Base-by-base conservation (phyloP, 2,888 invertebrate genomes). In the Heliconius cydno region DNA sequence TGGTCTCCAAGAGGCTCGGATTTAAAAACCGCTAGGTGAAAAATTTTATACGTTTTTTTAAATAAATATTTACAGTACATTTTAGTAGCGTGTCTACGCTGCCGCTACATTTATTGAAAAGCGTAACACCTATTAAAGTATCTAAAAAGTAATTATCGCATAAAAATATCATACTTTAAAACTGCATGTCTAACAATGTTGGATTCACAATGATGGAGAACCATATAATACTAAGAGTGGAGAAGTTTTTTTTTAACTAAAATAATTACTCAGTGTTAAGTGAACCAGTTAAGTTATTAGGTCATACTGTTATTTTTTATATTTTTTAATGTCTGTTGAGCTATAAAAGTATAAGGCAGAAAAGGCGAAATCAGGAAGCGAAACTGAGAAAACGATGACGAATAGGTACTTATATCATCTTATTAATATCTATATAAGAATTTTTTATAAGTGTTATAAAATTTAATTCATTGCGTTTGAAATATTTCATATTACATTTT, bases 121-220 rank as follows among this genome's bases (percentile, higher is more conserved):
- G 22, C 28, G 25, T 77, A 73, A 60, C n/a, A 71, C 38, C 65
- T 41, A 63, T 77, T 71, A 71, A 71, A 28, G 46, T 75, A 65
- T 63, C 78, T 41, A 74, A 79, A 78, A 72, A 66, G 65, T 65
- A 46, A 78, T 30, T 75, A 79, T 41, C 68, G 46, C 77, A n/a
- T 73, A 73, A 73, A 73, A 66, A 66, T 73, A 78, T 72, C 38
- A 38, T 34, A 34, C 46, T 73, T 67, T 65, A 41, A 72, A 65
- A 70, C 25, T 41, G 25, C 46, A 46, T 70, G 41, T 60, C n/a
- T 60, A 34, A 60, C 73, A 73, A 73, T 73, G 73, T 73, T 73
- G 38, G 38, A 19, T 60, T 60, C 25, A 73, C 57, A n/a, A 28
- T 28, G 28, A 28, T 28, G n/a, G 34, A 34, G n/a, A 73, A 34